phyloP scores from a whole-genome alignment of 2,888 invertebrate species.

The Drosophila villosipedis region DNA sequence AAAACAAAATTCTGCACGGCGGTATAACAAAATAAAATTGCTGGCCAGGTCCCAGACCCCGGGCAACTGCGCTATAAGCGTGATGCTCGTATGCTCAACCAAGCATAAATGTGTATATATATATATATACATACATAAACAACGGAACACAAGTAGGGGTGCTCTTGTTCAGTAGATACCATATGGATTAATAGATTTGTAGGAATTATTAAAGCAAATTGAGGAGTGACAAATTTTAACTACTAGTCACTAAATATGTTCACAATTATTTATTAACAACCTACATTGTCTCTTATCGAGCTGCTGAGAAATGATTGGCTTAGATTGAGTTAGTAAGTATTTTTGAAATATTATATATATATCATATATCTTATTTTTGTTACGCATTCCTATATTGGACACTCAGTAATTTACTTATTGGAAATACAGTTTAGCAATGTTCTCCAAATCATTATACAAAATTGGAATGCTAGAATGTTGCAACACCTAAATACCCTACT shows the following conservation, averaged over 20 bases:
- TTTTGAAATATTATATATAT: neutral
- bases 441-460: neutral
- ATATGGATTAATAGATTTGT: neutral
- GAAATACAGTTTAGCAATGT: neutral
- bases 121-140: slow-evolving; percentile 2
- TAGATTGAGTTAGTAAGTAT: neutral
- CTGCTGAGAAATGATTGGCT: neutral
- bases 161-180: neutral
- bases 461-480: neutral
- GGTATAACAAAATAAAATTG: slow-evolving; percentile 43
- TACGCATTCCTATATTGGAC: neutral
- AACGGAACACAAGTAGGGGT: neutral
- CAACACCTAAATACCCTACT: neutral
- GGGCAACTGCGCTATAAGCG: slow-evolving; percentile 21
- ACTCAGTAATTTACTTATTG: neutral
- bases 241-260: neutral
- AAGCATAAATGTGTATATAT: slow-evolving; percentile 8
- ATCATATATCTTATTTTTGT: neutral
- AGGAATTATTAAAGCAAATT: neutral
- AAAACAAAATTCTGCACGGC: slow-evolving; percentile 63
- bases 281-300: neutral
- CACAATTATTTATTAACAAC: neutral
- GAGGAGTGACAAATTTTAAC: neutral
- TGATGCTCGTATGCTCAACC: slow-evolving; percentile 7
- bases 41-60: slow-evolving; percentile 18